Percentiles rank a stretch among this genome's conserved stretches.
These are phyloP conservation scores for Anastatus disparis DNA, from an alignment of 1,140 invertebrate species.

Conservation along the genomic window DNA sequence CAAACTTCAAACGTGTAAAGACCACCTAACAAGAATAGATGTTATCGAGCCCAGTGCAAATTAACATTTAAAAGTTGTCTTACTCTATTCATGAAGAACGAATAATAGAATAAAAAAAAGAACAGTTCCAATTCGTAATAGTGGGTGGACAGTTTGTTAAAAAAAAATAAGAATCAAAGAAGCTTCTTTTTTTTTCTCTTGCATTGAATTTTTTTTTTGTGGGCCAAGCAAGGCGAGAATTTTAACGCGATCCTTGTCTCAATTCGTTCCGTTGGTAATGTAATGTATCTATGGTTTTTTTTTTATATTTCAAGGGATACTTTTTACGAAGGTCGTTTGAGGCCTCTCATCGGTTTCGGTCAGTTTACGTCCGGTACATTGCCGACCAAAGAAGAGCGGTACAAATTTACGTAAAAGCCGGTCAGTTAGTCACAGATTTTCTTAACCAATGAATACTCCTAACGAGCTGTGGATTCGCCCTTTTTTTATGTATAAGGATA, in stretches of 20 bases:
- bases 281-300: conserved; percentile 7
- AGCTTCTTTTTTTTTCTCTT: neutral
- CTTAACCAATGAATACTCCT: conserved; percentile 20
- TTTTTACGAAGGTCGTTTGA: conserved; percentile 1
- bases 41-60: conserved; percentile 28
- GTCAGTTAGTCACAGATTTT: conserved; percentile 21
- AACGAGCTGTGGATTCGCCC: conserved; percentile 16
- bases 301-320: neutral
- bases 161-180: neutral
- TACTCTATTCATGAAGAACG: neutral
- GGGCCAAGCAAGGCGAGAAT: neutral
- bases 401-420: conserved; percentile 4
- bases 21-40: neutral
- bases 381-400: neutral
- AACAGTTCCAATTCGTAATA: neutral
- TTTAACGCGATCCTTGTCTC: conserved; percentile 4
- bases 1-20: neutral
- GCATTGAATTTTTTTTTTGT: neutral
- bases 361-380: neutral
- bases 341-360: neutral
- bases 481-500: conserved; percentile 15
- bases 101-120: neutral
- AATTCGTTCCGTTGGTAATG: conserved; percentile 13
- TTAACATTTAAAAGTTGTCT: conserved; percentile 15
- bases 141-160: conserved; percentile 8